Percentiles rank a stretch among this genome's conserved stretches.
These are phyloP conservation scores for Amphilophus citrinellus DNA, from an alignment of 2,113 vertebrate genomes.

Conservation along the genomic window DNA sequence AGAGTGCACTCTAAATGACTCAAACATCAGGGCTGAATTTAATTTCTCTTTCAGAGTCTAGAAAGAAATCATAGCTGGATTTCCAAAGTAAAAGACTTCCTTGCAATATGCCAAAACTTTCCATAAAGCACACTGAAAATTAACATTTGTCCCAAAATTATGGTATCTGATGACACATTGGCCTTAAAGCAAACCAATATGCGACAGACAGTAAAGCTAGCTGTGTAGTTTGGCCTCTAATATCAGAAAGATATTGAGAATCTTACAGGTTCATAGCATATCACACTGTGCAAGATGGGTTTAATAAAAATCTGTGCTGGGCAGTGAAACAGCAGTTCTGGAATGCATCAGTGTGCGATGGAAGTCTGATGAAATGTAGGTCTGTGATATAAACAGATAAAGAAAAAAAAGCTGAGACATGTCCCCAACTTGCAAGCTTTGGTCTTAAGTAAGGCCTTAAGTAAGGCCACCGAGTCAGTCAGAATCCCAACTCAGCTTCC, in stretches of 20 bases:
- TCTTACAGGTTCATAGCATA: slow-evolving; percentile 30
- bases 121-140: neutral
- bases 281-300: slow-evolving; percentile 30
- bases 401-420: neutral
- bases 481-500: neutral
- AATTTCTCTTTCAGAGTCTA: neutral
- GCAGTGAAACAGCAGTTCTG: neutral
- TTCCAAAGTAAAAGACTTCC: neutral
- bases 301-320: slow-evolving; percentile 22
- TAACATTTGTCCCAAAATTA: neutral
- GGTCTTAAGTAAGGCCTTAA: neutral
- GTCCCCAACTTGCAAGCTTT: neutral
- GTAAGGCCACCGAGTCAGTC: neutral
- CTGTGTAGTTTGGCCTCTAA: slow-evolving; percentile 19
- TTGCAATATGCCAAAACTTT: neutral
- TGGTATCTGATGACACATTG: neutral
- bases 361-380: slow-evolving; percentile 1
- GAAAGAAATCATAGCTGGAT: neutral
- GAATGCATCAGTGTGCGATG: neutral
- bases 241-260: slow-evolving; percentile 13
- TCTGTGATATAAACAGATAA: neutral
- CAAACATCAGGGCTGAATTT: neutral
- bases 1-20: neutral
- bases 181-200: neutral
- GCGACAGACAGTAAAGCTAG: neutral